phyloP scores from a whole-genome alignment of 2,797 vertebrate genomes.

The Craterocephalus amniculus region DNA sequence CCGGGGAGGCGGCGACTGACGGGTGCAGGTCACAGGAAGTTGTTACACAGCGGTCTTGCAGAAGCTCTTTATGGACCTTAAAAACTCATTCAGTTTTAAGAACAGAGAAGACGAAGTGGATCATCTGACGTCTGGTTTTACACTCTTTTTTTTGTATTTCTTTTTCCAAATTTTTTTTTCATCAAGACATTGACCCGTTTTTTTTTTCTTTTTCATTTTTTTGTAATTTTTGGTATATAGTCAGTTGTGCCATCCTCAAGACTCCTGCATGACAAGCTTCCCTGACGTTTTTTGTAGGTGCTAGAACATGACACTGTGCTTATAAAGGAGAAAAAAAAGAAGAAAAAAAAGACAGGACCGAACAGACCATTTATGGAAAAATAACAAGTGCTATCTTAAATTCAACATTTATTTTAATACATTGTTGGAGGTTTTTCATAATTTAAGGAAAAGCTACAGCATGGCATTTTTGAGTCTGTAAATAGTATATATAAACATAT shows the following conservation, averaged over 20 bases:
- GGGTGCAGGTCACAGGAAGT: conserved; percentile 79
- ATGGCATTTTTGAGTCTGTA: conserved; percentile 98
- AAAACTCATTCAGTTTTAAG: conserved; percentile 82
- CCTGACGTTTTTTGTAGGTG: conserved; percentile 91
- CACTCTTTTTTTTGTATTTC: conserved; percentile 63
- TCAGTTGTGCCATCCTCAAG: conserved; percentile 93
- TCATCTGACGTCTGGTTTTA: conserved; percentile 76
- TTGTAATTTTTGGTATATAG: conserved; percentile 78
- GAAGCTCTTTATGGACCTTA: conserved; percentile 74
- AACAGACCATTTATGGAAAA: conserved; percentile 90
- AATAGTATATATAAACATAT: conserved; percentile 95
- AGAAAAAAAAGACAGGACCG: conserved; percentile 75
- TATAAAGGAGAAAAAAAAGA: conserved; percentile 71
- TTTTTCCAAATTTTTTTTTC: conserved; percentile 76
- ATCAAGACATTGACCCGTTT: conserved; percentile 85
- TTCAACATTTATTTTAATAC: conserved; percentile 99
- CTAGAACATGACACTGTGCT: conserved; percentile 96
- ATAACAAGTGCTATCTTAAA: conserved; percentile 96
- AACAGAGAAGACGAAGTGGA: conserved; percentile 82
- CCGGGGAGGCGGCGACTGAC: conserved; percentile 57
- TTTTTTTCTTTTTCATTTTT: background rate
- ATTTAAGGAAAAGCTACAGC: conserved; percentile 96
- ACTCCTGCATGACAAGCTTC: conserved; percentile 96
- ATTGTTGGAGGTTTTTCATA: conserved; percentile 97
- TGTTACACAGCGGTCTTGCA: conserved; percentile 79